Base-by-base conservation (phyloP, 2,113 vertebrate genomes). In the Neotragus pygmaeus region DNA sequence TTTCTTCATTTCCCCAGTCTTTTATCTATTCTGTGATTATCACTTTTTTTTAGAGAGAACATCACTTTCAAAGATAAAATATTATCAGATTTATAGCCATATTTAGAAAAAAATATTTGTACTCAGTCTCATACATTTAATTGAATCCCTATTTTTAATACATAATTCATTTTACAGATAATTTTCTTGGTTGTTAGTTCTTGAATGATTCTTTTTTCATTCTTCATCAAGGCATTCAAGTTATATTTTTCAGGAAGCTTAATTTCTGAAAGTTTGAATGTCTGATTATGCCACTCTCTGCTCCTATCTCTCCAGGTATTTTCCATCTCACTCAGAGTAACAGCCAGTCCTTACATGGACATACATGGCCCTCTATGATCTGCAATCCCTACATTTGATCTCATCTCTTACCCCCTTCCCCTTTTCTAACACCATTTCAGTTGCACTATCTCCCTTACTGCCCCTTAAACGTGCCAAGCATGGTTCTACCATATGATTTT, bases 101-200 rank as follows among this genome's bases (percentile, higher is more conserved):
- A 90, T 51, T 93, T 90, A 93, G 9, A 88, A 94, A 82, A 82
- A 82, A 53, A 58, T n/a, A 66, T 85, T 88, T 94, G 33, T 33
- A 57, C 23, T 19, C 19, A 84, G 17, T 57, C 75, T 25, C 43
- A 11, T 43, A 19, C 36, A 73, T 51, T 88, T 91, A 49, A 83
- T 84, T 81, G 17, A 15, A 93, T 80, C 47, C 15, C 19, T 57
- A 78, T 93, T 13, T 28, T 30, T 90, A 49, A 81, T 89, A 27
- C 7, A 11, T 7, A 64, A 33, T 51, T 88, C 11, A 13, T 85
- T 91, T 55, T 4, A 17, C 17, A 95, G 7, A 80, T 5, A 39
- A 64, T 92, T 82, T 27, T 16, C 5, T 86, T 25, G n/a, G 95
- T 75, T 19, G 43, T 86, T 45, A 81, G 23, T 28, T 33, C 19